These are phyloP conservation scores for Heliconius hermathena DNA, from an alignment of 1,140 invertebrate species.

Conservation along the genomic window DNA sequence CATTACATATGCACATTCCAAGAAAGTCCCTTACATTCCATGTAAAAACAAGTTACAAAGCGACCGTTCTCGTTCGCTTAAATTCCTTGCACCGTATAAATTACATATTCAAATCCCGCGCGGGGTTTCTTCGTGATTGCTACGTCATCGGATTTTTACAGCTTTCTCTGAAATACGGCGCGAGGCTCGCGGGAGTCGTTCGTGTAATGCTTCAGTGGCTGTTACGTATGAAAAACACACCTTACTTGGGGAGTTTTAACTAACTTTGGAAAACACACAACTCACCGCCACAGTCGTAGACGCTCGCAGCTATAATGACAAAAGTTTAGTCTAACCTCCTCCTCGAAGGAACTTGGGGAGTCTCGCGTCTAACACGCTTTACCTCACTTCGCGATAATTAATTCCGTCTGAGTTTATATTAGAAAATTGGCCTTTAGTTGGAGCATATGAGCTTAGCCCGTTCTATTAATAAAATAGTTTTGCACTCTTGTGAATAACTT, in stretches of 20 bases:
- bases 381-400: neutral
- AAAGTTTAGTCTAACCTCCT: constrained; percentile 1
- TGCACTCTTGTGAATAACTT: neutral
- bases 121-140: constrained; percentile 11
- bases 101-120: constrained; percentile 19
- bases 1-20: neutral
- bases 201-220: constrained; percentile 1
- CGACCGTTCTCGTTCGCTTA: neutral
- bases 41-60: neutral
- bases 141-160: constrained; percentile 16
- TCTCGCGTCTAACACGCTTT: neutral
- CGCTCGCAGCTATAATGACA: neutral
- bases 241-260: neutral
- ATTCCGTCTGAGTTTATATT: constrained; percentile 2
- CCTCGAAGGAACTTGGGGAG: neutral
- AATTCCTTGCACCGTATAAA: constrained; percentile 8
- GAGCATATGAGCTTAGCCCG: neutral
- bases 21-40: neutral
- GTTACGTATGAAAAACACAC: constrained; percentile 1
- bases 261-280: neutral
- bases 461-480: neutral
- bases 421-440: constrained; percentile 2
- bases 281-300: neutral
- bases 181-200: constrained; percentile 3
- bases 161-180: constrained; percentile 1